Evolutionary conservation across 2,797 vertebrate species (phyloP).

Genomic region (Lepus townsendii): DNA sequence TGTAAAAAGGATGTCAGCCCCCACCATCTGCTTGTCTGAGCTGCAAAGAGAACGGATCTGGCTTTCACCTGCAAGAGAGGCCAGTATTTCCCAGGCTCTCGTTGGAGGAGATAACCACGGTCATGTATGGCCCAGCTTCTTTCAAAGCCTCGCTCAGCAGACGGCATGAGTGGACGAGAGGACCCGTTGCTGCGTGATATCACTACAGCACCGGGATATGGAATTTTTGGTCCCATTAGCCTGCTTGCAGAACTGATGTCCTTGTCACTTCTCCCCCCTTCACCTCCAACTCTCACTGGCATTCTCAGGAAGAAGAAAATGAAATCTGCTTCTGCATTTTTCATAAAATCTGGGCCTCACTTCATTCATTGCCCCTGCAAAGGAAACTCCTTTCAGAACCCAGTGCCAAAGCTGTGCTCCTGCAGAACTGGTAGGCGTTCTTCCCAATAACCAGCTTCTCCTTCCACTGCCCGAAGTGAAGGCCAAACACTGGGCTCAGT

Average conservation of each 20-base stretch:
- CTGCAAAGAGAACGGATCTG: constrained; percentile 50
- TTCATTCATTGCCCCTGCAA: constrained; percentile 42
- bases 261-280: neutral
- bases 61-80: constrained; percentile 44
- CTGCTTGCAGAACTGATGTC: neutral
- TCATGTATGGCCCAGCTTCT: neutral
- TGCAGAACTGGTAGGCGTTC: constrained; percentile 64
- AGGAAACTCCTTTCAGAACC: constrained; percentile 67
- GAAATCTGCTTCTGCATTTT: constrained; percentile 58
- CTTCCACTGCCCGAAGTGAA: constrained; percentile 66
- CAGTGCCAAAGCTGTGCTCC: constrained; percentile 57
- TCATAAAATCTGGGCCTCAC: constrained; percentile 57
- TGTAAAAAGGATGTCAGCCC: constrained; percentile 60
- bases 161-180: neutral
- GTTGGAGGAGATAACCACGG: constrained; percentile 6
- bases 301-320: constrained; percentile 59
- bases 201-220: neutral
- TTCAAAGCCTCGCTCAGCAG: neutral
- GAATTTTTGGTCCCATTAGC: neutral
- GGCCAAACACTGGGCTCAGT: constrained; percentile 49
- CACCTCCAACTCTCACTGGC: neutral
- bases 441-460: constrained; percentile 69
- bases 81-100: constrained; percentile 50
- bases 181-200: neutral
- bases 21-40: constrained; percentile 77